Evolutionary conservation across 2,888 invertebrate genomes (phyloP).

Genomic region (Fragum sueziense): DNA sequence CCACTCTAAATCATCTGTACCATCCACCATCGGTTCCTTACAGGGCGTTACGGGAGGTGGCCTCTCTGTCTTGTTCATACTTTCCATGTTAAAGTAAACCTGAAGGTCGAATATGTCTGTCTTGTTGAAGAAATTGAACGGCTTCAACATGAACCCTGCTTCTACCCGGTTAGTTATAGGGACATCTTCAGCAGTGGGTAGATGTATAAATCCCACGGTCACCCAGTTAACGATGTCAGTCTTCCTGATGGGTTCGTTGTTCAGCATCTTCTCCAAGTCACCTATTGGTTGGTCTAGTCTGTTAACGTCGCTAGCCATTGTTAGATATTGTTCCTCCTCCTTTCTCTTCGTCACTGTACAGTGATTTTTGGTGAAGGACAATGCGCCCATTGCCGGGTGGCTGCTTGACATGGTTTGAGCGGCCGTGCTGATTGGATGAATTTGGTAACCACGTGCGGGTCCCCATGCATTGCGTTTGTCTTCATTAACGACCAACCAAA

Average conservation of each 20-base stretch:
- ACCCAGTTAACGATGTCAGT: constrained; percentile 68
- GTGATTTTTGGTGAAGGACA: constrained; percentile 67
- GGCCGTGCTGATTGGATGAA: constrained; percentile 58
- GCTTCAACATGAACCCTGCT: constrained; percentile 65
- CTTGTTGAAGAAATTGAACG: constrained; percentile 68
- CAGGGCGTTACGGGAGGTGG: constrained; percentile 42
- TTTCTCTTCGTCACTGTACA: constrained; percentile 62
- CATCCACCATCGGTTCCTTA: constrained; percentile 20
- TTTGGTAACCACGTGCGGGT: constrained; percentile 61
- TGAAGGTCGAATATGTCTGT: constrained; percentile 65
- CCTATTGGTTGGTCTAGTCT: constrained; percentile 56
- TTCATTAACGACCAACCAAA: constrained; percentile 65
- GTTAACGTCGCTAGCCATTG: constrained; percentile 54
- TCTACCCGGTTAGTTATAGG: constrained; percentile 66
- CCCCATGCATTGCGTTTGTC: constrained; percentile 63
- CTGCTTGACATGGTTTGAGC: constrained; percentile 59
- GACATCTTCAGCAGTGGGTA: constrained; percentile 66
- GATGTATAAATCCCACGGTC: constrained; percentile 65
- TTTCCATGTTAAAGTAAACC: constrained; percentile 47
- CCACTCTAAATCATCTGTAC: no score
- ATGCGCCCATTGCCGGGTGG: constrained; percentile 57
- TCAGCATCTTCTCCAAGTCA: constrained; percentile 56
- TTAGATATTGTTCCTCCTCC: constrained; percentile 59
- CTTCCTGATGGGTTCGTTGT: constrained; percentile 63
- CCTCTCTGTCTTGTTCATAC: constrained; percentile 27